Percentiles rank a stretch among this genome's conserved stretches.
phyloP scores from a whole-genome alignment of 2,888 invertebrate species.

The Drosophila mayaguana region DNA sequence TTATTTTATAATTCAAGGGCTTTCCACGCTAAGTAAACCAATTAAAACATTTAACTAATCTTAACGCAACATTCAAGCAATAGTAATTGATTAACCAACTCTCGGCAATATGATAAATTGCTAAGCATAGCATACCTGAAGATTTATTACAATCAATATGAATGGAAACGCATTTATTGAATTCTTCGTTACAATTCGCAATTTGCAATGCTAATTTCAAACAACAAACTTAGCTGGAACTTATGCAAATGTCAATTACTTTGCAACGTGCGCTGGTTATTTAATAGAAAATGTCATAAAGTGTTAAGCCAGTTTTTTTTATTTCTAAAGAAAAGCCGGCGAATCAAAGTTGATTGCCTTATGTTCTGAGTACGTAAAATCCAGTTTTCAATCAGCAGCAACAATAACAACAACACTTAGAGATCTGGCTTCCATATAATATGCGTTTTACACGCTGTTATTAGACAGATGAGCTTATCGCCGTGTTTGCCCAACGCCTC shows the following conservation, averaged over 20 bases:
- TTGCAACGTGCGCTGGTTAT: conserved; percentile 35
- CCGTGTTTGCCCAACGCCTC: conserved; percentile 34
- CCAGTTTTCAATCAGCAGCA: conserved; percentile 36
- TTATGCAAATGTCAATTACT: conserved; percentile 40
- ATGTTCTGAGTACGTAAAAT: conserved; percentile 19
- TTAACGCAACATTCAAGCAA: neutral
- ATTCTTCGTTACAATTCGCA: conserved; percentile 18
- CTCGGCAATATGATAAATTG: neutral
- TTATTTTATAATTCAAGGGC: neutral
- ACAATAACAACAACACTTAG: neutral
- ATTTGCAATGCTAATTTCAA: conserved; percentile 35
- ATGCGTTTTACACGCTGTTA: conserved; percentile 19
- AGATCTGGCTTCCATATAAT: neutral
- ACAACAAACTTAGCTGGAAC: conserved; percentile 31
- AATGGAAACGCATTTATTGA: conserved; percentile 15
- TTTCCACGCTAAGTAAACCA: neutral
- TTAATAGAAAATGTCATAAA: conserved; percentile 33
- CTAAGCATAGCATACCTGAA: neutral
- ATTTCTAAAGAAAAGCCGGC: conserved; percentile 44
- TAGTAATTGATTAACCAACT: neutral
- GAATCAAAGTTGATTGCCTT: conserved; percentile 35
- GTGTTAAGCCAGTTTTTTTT: conserved; percentile 30
- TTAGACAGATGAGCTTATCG: conserved; percentile 42
- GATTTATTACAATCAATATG: conserved; percentile 15
- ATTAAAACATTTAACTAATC: neutral